phyloP scores from a whole-genome alignment of 2,797 vertebrate species.

The Mormyrops boulengeri region DNA sequence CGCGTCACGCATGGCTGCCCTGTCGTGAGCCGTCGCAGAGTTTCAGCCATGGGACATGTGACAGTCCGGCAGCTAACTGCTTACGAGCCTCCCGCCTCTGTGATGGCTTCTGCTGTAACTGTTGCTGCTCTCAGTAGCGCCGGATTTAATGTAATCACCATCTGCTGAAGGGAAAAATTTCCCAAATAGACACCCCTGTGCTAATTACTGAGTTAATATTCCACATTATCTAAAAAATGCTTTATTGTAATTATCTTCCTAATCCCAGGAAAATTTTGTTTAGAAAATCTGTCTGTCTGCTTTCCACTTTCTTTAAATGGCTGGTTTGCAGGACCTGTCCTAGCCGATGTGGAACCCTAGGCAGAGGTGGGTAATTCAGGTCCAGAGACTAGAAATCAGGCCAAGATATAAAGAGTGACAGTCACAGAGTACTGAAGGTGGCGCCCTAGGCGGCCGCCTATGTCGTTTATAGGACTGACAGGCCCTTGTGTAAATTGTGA shows the following conservation, averaged over 20 bases:
- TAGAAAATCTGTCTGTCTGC: neutral
- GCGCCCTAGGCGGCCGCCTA: neutral
- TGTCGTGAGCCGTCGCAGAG: slow-evolving; percentile 2
- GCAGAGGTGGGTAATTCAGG: neutral
- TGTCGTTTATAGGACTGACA: neutral
- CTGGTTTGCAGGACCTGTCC: neutral
- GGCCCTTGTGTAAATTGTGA: neutral
- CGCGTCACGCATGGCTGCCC: neutral
- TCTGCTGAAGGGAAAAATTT: neutral
- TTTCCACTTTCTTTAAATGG: neutral
- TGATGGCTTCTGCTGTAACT: slow-evolving; percentile 65
- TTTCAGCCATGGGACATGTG: neutral
- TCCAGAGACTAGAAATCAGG: neutral
- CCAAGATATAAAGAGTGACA: neutral
- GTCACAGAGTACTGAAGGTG: neutral
- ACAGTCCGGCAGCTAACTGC: neutral
- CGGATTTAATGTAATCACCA: slow-evolving; percentile 17
- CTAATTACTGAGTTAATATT: slow-evolving; percentile 15
- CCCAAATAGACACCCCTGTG: slow-evolving; percentile 13
- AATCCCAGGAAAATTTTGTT: neutral
- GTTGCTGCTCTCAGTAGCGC: slow-evolving; percentile 56
- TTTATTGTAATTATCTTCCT: neutral
- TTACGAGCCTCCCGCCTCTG: slow-evolving; percentile 43
- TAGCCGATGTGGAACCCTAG: neutral
- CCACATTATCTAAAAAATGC: slow-evolving; percentile 8